Evolutionary conservation across 2,113 vertebrate species (phyloP), one percentile per base, ranked within the genome.

Genomic region (Equus przewalskii): DNA sequence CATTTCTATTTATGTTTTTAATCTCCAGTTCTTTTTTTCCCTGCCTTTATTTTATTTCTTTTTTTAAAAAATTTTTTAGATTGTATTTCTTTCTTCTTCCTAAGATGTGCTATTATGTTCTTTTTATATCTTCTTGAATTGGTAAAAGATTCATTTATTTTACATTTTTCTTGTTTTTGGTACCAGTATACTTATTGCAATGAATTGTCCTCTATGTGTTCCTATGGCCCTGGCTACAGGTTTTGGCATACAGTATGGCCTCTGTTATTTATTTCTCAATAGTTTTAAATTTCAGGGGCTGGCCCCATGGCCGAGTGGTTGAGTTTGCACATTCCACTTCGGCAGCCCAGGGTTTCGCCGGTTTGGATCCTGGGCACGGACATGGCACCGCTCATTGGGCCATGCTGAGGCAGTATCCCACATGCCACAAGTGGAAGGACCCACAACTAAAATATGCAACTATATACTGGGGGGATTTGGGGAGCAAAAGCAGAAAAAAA

Each of bases 71-170:
- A 51, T 51, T 15, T 54, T 54, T 54, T 54, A 54, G 13, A 15
- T 88, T 73, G 54, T 95, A 90, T 51, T 95, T 93, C 21, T 93
- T 30, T 70, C 76, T 76, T 87, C 36, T 85, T 83, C 30, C 93
- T n/a, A 36, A 70, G 12, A 70, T 56, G 11, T 82, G 21, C 60
- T 41, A 83, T 33, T 70, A 14, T 78, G 7, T 22, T 83, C 9
- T 51, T 91, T 88, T 44, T 5, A 22, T 73, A 65, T 44, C 28
- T 91, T 79, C 46, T 91, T 93, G 26, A 91, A 65, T 36, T 93
- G 87, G 67, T 6, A 93, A 64, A 64, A 91, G 24, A 56, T 44
- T 91, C 1, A 58, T 87, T 89, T 67, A n/a, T 58, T 83, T 90
- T 67, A 62, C 5, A 24, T 69, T 93, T 83, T 82, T 95, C 18